phyloP scores from a whole-genome alignment of 2,113 vertebrate species.

The Bostrychus sinensis region DNA sequence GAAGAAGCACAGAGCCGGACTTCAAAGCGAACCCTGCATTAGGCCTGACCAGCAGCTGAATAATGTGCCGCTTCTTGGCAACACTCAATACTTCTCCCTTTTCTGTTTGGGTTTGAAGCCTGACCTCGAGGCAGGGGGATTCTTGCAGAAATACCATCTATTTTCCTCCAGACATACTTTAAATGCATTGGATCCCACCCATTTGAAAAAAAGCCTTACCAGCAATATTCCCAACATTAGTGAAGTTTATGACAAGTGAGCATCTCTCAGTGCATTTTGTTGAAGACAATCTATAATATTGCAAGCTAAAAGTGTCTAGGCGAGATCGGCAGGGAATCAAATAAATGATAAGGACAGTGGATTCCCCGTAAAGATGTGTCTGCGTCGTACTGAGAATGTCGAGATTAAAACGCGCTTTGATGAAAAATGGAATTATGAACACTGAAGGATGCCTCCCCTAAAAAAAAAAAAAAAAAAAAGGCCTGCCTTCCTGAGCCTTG shows the following conservation, averaged over 20 bases:
- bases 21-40: conserved; percentile 42
- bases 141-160: conserved; percentile 6
- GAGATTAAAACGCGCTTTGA: conserved; percentile 78
- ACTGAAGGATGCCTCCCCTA: conserved; percentile 62
- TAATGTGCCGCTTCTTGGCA: conserved; percentile 10
- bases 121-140: conserved; percentile 27
- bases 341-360: conserved; percentile 55
- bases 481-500: conserved; percentile 65
- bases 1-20: conserved; percentile 45
- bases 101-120: conserved; percentile 48
- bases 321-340: conserved; percentile 39
- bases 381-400: conserved; percentile 52
- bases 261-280: conserved; percentile 27
- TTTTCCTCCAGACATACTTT: conserved; percentile 4
- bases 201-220: not conserved
- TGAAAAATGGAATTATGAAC: conserved; percentile 77
- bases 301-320: conserved; percentile 43
- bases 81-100: conserved; percentile 1
- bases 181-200: conserved; percentile 19
- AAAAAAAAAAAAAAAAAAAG: no score
- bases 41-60: conserved; percentile 46
- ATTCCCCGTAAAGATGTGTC: conserved; percentile 65
- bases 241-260: conserved; percentile 29
- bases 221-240: conserved; percentile 16
- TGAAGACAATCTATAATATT: conserved; percentile 42